These are phyloP conservation scores for Sebastes oblongus DNA, from an alignment of 2,797 vertebrate species.

Conservation along the genomic window DNA sequence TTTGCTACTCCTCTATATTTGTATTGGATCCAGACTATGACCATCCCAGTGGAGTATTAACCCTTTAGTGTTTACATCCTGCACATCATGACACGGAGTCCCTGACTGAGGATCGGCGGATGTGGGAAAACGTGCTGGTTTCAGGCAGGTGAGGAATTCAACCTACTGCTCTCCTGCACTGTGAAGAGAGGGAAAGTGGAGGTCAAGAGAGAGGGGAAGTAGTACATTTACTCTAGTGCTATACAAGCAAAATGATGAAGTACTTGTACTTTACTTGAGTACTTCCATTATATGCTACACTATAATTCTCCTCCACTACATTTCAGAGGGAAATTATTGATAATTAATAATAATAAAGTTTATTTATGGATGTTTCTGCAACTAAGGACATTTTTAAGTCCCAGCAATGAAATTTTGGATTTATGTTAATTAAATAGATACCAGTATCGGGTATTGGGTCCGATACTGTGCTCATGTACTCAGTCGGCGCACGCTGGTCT, in stretches of 20 bases:
- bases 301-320: background rate
- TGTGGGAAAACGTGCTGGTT: conserved; percentile 11
- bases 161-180: conserved; percentile 14
- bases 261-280: background rate
- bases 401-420: too few relatives aligned
- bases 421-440: too few relatives aligned
- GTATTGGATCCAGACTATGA: background rate
- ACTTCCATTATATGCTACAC: background rate
- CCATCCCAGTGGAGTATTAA: conserved; percentile 4
- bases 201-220: background rate
- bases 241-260: background rate
- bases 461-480: too few relatives aligned
- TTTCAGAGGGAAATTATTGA: background rate
- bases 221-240: background rate
- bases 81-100: background rate
- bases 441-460: too few relatives aligned
- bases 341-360: background rate
- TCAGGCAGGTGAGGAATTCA: conserved; percentile 27
- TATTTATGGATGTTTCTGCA: fast-evolving
- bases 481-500: fast-evolving
- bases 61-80: conserved; percentile 1
- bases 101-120: background rate
- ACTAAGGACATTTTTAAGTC: fast-evolving
- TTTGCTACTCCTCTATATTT: background rate
- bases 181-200: background rate